These are phyloP conservation scores for Helicoverpa zea DNA, from an alignment of 1,140 invertebrate genomes.

Conservation along the genomic window DNA sequence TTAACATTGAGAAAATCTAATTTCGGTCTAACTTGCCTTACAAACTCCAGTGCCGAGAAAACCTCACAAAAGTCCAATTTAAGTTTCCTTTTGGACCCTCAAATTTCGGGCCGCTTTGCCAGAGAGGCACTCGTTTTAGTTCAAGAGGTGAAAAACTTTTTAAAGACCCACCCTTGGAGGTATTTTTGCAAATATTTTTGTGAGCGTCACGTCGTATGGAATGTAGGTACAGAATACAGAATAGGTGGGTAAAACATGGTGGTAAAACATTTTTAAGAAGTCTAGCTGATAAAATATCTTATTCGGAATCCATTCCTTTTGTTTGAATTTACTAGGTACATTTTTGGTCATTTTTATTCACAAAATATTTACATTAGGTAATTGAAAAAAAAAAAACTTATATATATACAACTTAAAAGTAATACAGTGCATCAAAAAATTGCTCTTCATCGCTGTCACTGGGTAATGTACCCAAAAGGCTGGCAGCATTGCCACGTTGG, in stretches of 20 bases:
- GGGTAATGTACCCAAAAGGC: too few species aligned
- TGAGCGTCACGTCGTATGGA: background rate
- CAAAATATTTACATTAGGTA: too few species aligned
- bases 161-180: background rate
- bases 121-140: constrained; percentile 26
- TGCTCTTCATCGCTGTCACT: too few species aligned
- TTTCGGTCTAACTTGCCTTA: constrained; percentile 50
- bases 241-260: too few species aligned
- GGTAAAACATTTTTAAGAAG: too few species aligned
- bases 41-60: constrained; percentile 50
- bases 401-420: too few species aligned
- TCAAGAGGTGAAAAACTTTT: constrained; percentile 27
- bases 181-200: background rate
- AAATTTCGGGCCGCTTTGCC: constrained; percentile 42
- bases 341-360: too few species aligned
- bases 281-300: too few species aligned
- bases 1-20: constrained; percentile 51
- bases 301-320: background rate
- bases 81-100: constrained; percentile 58
- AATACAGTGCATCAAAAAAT: too few species aligned
- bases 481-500: too few species aligned
- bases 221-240: too few species aligned
- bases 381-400: too few species aligned
- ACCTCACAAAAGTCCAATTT: constrained; percentile 57
- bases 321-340: background rate